Evolutionary conservation across 2,888 invertebrate species (phyloP), one percentile per base, ranked within the genome.

Genomic region (Xanthostigma xanthostigma): DNA sequence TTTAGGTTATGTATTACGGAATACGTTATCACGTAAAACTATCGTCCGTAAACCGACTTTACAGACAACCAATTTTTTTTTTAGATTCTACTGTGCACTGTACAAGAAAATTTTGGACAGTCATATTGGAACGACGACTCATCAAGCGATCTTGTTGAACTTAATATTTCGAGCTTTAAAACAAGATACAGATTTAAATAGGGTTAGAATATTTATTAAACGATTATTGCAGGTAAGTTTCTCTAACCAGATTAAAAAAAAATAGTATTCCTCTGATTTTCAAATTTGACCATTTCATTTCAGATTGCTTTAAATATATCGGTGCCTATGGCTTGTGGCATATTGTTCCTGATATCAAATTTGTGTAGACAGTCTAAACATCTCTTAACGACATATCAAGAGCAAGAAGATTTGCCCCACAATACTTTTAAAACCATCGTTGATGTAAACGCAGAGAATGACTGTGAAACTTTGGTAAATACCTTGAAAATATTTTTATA

Each of bases 181-280:
- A 59, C 79, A 77, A 53, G 97, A 98, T 69, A 70, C 70, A 6
- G 80, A 84, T 55, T 62, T 76, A 0, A 65, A 74, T 5, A 69
- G 97, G 44, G 75, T 87, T 0, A 77, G 82, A 61, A 84, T 92
- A 1, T 92, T 96, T 62, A 67, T 92, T 1, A 97, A 96, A 68
- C 71, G 93, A 33, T 68, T 91, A 48, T 68, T 93, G 9, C 85
- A 88, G 71, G 71, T 77, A 6, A 27, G 27, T 27, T 49, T 46
- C 38, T 51, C 27, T 42, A 14, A 42, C 44, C 36, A n/a, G 38
- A 46, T n/a, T 17, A 39, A 41, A 39, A 42, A 17, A 8, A 14
- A 42, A 41, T 40, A 42, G 51, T 11, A 47, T 34, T 46, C 14
- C 45, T 34, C 41, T 13, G 10, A 48, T 45, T 49, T 46, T 45